phyloP scores from a whole-genome alignment of 2,113 vertebrate genomes.

The Cettia cetti region DNA sequence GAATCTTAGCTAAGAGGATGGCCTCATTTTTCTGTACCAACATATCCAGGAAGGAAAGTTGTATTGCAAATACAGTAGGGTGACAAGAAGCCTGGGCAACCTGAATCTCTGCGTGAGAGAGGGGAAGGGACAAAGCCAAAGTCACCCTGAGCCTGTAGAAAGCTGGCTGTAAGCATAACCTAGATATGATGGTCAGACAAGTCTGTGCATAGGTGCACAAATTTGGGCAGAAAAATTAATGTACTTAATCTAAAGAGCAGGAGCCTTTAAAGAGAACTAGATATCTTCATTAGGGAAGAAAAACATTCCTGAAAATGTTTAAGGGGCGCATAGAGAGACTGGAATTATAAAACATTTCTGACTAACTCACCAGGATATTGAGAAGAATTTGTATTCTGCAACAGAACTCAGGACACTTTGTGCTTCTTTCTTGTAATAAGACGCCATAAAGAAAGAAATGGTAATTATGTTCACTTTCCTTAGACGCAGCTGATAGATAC shows the following conservation, averaged over 20 bases:
- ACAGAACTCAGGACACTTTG: not conserved
- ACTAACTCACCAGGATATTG: not conserved
- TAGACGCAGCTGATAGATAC: conserved; percentile 23
- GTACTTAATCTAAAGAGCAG: not conserved
- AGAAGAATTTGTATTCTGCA: not conserved
- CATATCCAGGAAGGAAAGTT: not conserved
- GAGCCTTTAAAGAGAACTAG: not conserved
- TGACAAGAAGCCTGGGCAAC: not conserved
- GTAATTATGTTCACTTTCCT: conserved; percentile 19
- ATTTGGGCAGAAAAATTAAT: not conserved
- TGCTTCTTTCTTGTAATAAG: not conserved
- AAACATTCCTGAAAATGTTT: not conserved
- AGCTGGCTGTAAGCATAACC: not conserved
- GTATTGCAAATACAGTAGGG: not conserved
- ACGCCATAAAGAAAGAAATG: conserved; percentile 31
- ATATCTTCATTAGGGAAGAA: not conserved
- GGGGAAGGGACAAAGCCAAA: not conserved
- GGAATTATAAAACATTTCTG: not conserved
- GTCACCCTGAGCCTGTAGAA: not conserved
- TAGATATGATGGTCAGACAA: not conserved
- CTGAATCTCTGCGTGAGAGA: not conserved
- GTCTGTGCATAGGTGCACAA: not conserved
- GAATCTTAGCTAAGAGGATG: not conserved
- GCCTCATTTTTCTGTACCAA: not conserved
- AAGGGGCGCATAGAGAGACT: not conserved